Conservation (phyloP, 2,888 invertebrate species). For the Unio delphinus region DNA sequence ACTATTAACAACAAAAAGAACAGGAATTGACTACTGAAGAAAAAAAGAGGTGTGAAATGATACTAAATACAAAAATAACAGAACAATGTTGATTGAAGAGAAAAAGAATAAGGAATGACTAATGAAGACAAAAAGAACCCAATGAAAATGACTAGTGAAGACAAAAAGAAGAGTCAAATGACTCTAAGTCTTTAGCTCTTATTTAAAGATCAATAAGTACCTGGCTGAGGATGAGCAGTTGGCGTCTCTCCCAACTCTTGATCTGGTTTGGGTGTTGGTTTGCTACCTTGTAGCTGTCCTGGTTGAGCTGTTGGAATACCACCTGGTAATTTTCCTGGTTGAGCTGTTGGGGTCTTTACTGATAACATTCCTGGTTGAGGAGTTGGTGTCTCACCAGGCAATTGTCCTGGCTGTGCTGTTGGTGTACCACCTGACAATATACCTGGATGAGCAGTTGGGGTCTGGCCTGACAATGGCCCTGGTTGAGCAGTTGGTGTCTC, state of each 20-base stretch:
- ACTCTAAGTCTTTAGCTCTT: too few species aligned
- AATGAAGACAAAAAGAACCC: too few species aligned
- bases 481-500: constrained; percentile 24
- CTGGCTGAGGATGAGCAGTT: constrained; percentile 20
- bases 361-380: constrained; percentile 8
- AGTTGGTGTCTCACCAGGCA: constrained; percentile 10
- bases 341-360: constrained; percentile 18
- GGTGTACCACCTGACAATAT: constrained; percentile 5
- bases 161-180: too few species aligned
- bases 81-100: too few species aligned
- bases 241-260: constrained; percentile 18
- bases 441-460: constrained; percentile 12
- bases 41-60: too few species aligned
- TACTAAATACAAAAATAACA: too few species aligned
- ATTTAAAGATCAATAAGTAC: too few species aligned
- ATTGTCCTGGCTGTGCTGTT: constrained; percentile 4
- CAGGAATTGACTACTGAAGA: too few species aligned
- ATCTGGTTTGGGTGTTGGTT: constrained; percentile 19
- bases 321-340: constrained; percentile 7
- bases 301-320: constrained; percentile 23
- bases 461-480: constrained; percentile 11
- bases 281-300: constrained; percentile 3
- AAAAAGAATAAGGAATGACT: too few species aligned
- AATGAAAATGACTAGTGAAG: too few species aligned
- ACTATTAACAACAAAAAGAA: too few species aligned